Base-by-base conservation (phyloP, 2,888 invertebrate genomes). In the Furcula furcula region DNA sequence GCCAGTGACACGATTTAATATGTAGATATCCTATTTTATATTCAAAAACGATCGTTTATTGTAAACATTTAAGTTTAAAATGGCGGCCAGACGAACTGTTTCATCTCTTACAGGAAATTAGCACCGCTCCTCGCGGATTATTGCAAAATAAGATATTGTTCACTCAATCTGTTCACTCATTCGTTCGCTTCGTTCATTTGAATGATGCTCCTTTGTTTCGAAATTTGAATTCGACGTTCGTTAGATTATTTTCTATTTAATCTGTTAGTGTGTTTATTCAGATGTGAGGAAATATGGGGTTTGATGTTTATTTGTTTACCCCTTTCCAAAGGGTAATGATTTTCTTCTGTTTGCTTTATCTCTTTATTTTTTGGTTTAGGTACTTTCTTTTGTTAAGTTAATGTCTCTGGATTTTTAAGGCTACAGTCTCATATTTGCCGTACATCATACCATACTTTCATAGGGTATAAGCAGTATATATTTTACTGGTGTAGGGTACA, bases 71-170 rank as follows among this genome's bases (percentile, higher is more conserved):
- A 66, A 65, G 67, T 76, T 76, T 75, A 66, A 76, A 80, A 80
- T 58, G 67, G 57, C 61, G 65, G 64, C 63, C 66, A 63, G 64
- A 71, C 64, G 70, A 56, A 57, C 59, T 60, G 65, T 74, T 73
- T 73, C 81, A 83, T 86, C 85, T 75, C 78, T 72, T 66, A 69
- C 85, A 86, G 86, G 87, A 87, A 88, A 88, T 88, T 87, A 85
- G 83, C 80, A 78, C 60, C 71, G 75, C 80, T 78, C 82, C 82
- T 77, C 72, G 69, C 66, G 84, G 85, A 84, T 84, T 84, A 85
- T 83, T 75, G 78, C 78, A 72, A 85, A 85, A 85, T 84, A 86
- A 87, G 87, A 87, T 86, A 86, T 87, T 86, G 84, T 86, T 84
- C 76, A 80, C 75, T 71, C 79, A 74, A 84, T 82, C 82, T 79